Conservation (phyloP, 2,797 vertebrate species). For the Thamnophis elegans region DNA sequence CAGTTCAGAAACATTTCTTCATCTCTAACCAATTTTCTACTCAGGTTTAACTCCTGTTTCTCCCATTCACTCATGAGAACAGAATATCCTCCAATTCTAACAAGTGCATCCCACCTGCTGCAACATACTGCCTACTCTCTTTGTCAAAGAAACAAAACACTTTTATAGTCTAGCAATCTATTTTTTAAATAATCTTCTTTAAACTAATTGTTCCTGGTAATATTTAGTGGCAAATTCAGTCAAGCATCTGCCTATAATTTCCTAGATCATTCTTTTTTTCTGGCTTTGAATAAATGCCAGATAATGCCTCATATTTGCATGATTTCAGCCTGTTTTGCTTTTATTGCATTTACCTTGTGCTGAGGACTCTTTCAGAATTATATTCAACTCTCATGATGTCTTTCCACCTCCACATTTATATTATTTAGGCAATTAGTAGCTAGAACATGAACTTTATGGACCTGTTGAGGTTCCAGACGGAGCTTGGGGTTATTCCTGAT, state of each 20-base stretch:
- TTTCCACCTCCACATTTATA: not conserved
- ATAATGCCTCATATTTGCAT: not conserved
- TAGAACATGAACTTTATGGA: not conserved
- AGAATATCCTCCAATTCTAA: not conserved
- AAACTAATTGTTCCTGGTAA: not conserved
- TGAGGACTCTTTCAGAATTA: not conserved
- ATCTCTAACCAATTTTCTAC: not conserved
- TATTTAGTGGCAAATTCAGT: not conserved
- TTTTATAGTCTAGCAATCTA: not conserved
- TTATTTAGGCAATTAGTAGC: not conserved
- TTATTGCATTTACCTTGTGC: not conserved
- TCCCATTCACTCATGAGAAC: not conserved
- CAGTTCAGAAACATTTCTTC: not conserved
- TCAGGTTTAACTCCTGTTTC: not conserved
- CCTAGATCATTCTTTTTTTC: not conserved
- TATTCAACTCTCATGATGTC: not conserved
- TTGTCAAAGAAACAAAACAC: not conserved
- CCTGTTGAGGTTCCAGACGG: no score
- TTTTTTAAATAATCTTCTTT: not conserved
- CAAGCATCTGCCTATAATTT: not conserved
- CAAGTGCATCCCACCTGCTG: not conserved
- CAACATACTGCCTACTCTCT: not conserved
- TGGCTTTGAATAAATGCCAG: not conserved
- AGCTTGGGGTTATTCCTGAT: no score
- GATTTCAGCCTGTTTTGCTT: not conserved